These are phyloP conservation scores for Malachius bipustulatus DNA, from an alignment of 2,888 invertebrate genomes.

Conservation along the genomic window DNA sequence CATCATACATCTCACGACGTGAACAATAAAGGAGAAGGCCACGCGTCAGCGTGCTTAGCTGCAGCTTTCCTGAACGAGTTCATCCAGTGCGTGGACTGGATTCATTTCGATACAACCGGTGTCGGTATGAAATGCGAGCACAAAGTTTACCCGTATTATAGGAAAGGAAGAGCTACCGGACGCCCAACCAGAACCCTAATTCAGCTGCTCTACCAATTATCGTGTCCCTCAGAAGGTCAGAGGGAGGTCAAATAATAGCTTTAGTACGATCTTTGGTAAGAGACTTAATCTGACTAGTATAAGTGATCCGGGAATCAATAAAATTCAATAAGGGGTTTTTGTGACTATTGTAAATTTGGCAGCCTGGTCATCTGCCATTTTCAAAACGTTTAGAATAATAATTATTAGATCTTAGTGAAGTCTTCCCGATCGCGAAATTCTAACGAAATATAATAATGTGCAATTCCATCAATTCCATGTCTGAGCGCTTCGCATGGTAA, in stretches of 20 bases:
- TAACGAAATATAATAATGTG: too few species aligned
- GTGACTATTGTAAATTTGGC: slow-evolving; percentile 23
- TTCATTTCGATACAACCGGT: slow-evolving; percentile 50
- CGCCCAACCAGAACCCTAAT: slow-evolving; percentile 41
- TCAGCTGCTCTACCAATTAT: slow-evolving; percentile 37
- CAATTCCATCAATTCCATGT: too few species aligned
- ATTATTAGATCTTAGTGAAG: not conserved
- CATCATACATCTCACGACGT: slow-evolving; percentile 31
- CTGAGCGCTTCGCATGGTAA: too few species aligned
- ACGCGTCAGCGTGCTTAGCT: slow-evolving; percentile 32
- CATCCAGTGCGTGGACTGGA: slow-evolving; percentile 44
- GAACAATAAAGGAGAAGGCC: slow-evolving; percentile 33
- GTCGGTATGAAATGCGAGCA: slow-evolving; percentile 41
- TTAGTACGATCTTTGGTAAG: not conserved
- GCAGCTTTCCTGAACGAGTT: slow-evolving; percentile 42
- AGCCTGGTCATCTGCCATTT: slow-evolving; percentile 29
- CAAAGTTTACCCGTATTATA: slow-evolving; percentile 43
- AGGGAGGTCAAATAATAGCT: slow-evolving; percentile 23
- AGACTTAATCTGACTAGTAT: slow-evolving; percentile 13
- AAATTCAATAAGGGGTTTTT: slow-evolving; percentile 20
- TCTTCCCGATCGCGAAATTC: slow-evolving; percentile 2
- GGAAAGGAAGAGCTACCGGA: slow-evolving; percentile 42
- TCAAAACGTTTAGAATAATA: too few species aligned
- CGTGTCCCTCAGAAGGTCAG: slow-evolving; percentile 31
- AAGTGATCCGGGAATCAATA: slow-evolving; percentile 16